A percentile compares a stretch with the other conserved stretches of the same genome.
These are phyloP conservation scores for Leucoraja ocellata DNA, from an alignment of 2,797 vertebrate species.

Conservation along the genomic window DNA sequence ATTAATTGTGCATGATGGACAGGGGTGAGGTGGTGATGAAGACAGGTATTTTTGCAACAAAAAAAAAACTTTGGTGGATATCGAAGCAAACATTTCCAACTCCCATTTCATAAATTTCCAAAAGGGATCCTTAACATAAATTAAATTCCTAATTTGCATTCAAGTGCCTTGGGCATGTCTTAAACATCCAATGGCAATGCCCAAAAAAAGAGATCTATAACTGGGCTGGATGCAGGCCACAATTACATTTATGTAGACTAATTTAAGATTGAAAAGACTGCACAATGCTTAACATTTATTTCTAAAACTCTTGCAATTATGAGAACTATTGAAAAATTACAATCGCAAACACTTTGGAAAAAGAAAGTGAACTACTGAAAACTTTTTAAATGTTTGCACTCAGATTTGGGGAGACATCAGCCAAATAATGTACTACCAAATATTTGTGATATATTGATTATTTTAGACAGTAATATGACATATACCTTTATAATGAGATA, in stretches of 20 bases:
- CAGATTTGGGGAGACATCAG: no score
- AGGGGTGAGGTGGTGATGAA: no score
- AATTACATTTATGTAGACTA: no score
- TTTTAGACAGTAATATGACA: not conserved
- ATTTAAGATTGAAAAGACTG: not conserved
- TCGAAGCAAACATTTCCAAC: not conserved
- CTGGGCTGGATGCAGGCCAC: not conserved
- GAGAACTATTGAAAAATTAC: no score
- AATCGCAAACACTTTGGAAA: no score
- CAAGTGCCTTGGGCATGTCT: not conserved
- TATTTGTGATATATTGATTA: not conserved
- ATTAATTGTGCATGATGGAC: not conserved
- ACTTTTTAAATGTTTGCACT: no score
- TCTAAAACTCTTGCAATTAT: no score
- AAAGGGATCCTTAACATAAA: not conserved
- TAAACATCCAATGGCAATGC: not conserved
- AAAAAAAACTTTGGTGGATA: not conserved
- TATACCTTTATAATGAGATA: not conserved
- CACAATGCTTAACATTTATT: not conserved
- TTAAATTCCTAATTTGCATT: not conserved
- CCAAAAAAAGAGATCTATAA: not conserved
- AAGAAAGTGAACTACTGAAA: no score
- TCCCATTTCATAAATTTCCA: not conserved
- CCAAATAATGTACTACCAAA: no score
- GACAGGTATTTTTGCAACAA: not conserved